Evolutionary conservation across 2,797 vertebrate species (phyloP).

Genomic region (Rhinella marina): DNA sequence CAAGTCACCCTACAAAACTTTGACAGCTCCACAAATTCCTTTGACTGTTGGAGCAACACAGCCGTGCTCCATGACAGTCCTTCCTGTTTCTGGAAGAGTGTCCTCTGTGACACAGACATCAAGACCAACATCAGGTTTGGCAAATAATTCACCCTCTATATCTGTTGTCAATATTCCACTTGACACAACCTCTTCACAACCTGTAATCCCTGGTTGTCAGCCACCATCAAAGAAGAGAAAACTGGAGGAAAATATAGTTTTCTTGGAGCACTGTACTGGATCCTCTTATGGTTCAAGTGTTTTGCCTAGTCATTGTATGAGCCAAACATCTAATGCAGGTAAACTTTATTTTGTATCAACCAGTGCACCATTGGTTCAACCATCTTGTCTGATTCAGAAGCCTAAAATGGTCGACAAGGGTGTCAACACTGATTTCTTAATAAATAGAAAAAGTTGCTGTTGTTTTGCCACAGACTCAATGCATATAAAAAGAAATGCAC

Average conservation of each 20-base stretch:
- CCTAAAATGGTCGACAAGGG: slow-evolving; percentile 4
- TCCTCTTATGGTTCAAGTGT: background rate
- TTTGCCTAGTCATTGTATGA: background rate
- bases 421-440: background rate
- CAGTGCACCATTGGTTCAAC: background rate
- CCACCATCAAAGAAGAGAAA: slow-evolving; percentile 14
- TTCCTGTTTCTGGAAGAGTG: no score
- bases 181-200: background rate
- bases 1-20: background rate
- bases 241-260: background rate
- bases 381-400: background rate
- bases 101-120: no score
- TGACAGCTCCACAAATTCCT: background rate
- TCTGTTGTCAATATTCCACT: background rate
- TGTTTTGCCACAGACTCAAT: background rate
- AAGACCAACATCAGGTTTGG: no score
- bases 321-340: background rate
- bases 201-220: no score
- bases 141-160: no score
- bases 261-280: background rate
- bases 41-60: background rate
- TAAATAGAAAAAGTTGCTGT: background rate
- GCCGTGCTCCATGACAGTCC: no score
- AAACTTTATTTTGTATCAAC: background rate
- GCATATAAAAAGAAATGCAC: background rate